A percentile compares a stretch with the other conserved stretches of the same genome.
Evolutionary conservation across 2,888 invertebrate genomes (phyloP).

Genomic region (Lasiommata megera): DNA sequence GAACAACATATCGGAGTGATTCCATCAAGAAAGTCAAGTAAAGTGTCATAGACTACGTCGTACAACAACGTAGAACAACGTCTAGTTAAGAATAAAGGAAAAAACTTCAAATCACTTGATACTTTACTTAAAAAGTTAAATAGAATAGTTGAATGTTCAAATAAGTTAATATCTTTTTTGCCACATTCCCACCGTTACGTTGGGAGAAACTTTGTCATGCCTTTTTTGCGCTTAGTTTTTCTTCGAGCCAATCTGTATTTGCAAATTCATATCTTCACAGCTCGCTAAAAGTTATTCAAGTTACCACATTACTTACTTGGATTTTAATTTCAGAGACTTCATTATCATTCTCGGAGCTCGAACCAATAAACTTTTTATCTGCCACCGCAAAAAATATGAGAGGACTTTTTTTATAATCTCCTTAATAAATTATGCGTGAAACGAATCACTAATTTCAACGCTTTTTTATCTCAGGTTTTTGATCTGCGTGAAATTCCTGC

Average conservation of each 20-base stretch:
- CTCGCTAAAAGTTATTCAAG: conserved; percentile 9
- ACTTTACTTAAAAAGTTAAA: conserved; percentile 4
- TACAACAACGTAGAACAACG: too few species aligned
- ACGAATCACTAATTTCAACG: conserved; percentile 30
- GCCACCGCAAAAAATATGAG: conserved; percentile 11
- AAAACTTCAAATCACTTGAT: not conserved
- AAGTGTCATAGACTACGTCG: too few species aligned
- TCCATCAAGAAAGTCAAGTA: too few species aligned
- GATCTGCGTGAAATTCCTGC: conserved; percentile 29
- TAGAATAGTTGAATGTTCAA: not conserved
- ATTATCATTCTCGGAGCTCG: conserved; percentile 17
- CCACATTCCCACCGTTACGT: not conserved
- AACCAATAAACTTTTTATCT: conserved; percentile 19
- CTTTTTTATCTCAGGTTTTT: conserved; percentile 27
- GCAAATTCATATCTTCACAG: conserved; percentile 9
- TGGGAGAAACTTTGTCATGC: not conserved
- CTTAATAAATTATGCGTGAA: conserved; percentile 29
- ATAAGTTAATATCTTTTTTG: conserved; percentile 7
- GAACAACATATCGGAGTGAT: too few species aligned
- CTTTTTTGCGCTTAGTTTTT: conserved; percentile 1
- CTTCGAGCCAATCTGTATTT: conserved; percentile 3
- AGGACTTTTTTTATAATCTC: conserved; percentile 20
- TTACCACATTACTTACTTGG: conserved; percentile 10
- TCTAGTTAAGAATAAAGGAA: not conserved
- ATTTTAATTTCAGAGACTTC: conserved; percentile 17